Evolutionary conservation across 2,797 vertebrate species (phyloP).

Genomic region (Sebastes jordani): DNA sequence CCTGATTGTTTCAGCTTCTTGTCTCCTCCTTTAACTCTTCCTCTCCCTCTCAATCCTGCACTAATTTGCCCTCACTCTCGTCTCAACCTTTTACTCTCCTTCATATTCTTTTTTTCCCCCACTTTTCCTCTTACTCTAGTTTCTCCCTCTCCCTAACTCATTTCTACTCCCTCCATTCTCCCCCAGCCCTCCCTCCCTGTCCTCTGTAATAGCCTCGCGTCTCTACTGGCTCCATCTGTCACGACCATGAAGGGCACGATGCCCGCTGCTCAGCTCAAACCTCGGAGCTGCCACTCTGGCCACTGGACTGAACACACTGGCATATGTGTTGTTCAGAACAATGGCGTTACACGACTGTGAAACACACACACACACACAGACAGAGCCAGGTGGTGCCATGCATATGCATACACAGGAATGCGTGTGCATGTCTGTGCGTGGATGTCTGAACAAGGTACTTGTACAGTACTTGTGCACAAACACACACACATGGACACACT

Average conservation of each 20-base stretch:
- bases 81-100: slow-evolving; percentile 24
- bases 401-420: slow-evolving; percentile 47
- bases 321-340: slow-evolving; percentile 67
- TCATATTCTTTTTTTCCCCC: slow-evolving; percentile 8
- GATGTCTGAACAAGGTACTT: neutral
- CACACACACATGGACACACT: neutral
- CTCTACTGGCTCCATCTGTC: slow-evolving; percentile 72
- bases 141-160: slow-evolving; percentile 14
- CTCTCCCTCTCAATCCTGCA: slow-evolving; percentile 19
- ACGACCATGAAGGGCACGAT: slow-evolving; percentile 67
- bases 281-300: slow-evolving; percentile 66
- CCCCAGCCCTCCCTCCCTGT: neutral
- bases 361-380: neutral
- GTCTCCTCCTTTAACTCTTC: slow-evolving; percentile 2
- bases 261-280: slow-evolving; percentile 62
- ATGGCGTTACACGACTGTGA: slow-evolving; percentile 12
- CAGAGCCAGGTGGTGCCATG: slow-evolving; percentile 55
- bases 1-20: slow-evolving; percentile 24
- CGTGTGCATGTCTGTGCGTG: neutral
- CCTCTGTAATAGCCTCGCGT: slow-evolving; percentile 55
- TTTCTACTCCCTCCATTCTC: slow-evolving; percentile 34
- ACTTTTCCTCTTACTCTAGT: slow-evolving; percentile 18
- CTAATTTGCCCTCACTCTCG: slow-evolving; percentile 31
- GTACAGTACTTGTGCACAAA: neutral
- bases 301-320: slow-evolving; percentile 63